Conservation (phyloP, 23 tunicate genomes). For the Trididemnum nubilum region DNA sequence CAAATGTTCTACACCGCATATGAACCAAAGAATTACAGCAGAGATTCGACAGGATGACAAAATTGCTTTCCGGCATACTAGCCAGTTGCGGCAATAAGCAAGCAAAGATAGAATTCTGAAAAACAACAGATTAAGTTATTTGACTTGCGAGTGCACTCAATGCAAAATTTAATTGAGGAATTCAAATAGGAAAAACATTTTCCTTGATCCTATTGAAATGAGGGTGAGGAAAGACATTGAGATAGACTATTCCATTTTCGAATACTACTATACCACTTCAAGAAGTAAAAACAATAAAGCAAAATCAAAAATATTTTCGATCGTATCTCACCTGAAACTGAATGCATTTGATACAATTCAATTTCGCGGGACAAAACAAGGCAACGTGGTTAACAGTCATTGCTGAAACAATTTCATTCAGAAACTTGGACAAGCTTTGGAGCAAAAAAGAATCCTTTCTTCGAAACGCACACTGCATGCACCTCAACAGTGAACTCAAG, state of each 20-base stretch:
- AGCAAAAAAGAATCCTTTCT: background rate
- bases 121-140: too few relatives aligned
- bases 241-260: too few relatives aligned
- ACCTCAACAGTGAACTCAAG: background rate
- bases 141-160: too few relatives aligned
- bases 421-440: background rate
- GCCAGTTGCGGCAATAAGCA: constrained; percentile 16
- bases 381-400: background rate
- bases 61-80: background rate
- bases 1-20: background rate
- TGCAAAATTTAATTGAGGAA: too few relatives aligned
- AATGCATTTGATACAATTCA: background rate
- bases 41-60: background rate
- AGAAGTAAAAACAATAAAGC: too few relatives aligned
- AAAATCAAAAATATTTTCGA: too few relatives aligned
- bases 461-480: constrained; percentile 2
- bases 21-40: background rate
- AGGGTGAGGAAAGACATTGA: too few relatives aligned
- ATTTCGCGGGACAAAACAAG: constrained; percentile 2
- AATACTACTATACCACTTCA: too few relatives aligned
- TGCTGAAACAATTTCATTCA: background rate
- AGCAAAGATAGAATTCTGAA: background rate
- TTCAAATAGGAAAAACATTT: too few relatives aligned
- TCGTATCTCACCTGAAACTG: constrained; percentile 17
- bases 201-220: too few relatives aligned